Base-by-base conservation (phyloP, 2,888 invertebrate genomes). In the Esperia sulphurella region DNA sequence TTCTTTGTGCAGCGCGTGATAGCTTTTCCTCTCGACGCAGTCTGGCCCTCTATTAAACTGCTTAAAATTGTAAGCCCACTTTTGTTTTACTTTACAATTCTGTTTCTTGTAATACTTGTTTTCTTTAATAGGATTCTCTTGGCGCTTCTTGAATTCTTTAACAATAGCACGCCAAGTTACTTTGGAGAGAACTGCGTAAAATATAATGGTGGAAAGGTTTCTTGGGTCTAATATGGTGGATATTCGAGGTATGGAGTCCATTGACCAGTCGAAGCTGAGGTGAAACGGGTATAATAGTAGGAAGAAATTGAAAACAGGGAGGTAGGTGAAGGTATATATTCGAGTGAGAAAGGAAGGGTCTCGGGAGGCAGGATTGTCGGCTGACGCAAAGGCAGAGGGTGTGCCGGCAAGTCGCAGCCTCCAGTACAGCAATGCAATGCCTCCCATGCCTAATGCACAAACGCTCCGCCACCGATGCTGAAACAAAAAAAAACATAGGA, bases 241-340 rank as follows among this genome's bases (percentile, higher is more conserved):
- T 61, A 99, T 93, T 53, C 96, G 92, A 8, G 98, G 97, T 67
- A 99, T 94, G 1, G 98, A 95, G 65, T 98, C 97, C 98, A 99
- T 98, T 28, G 98, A 98, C 99, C 98, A 99, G 85, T 99, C 98
- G 87, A 98, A 99, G 80, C 98, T 98, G 48, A 99, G 91, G 61
- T 94, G 93, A 63, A 93, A 92, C 6, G 98, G 98, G 79, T 94
- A 96, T 38, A 98, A 78, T 52, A 98, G 90, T 68, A 98, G 92
- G 79, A 94, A 93, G 68, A 97, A 94, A 85, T 98, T 98, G 75
- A 97, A 95, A 41, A 95, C 94, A 38, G 98, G 98, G 63, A 99
- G 92, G 79, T 97, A 97, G 57, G 95, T 91, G 85, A 98, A 98
- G 45, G 98, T 98, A 69, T 97, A 92, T 50, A 95, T 91, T 58